Evolutionary conservation across 2,797 vertebrate species (phyloP).

Genomic region (Phoxinus dragarum): DNA sequence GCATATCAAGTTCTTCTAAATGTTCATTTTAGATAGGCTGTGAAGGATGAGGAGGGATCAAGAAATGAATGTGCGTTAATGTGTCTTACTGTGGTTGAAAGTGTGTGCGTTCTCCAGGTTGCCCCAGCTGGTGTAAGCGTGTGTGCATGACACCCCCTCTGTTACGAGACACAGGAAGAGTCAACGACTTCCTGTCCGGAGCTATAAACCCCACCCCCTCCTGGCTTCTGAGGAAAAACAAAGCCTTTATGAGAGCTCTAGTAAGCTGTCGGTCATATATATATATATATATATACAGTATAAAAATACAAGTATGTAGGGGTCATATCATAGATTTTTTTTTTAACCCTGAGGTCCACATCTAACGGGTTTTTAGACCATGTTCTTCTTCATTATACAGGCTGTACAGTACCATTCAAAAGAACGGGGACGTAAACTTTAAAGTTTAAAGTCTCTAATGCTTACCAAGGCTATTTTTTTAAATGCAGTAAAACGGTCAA

Average conservation of each 20-base stretch:
- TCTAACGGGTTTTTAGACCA: background rate
- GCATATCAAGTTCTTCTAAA: background rate
- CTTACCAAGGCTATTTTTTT: background rate
- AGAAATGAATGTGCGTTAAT: background rate
- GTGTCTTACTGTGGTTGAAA: slow-evolving; percentile 94
- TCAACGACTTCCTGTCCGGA: slow-evolving; percentile 97
- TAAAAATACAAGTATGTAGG: background rate
- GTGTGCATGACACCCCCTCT: slow-evolving; percentile 95
- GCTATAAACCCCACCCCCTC: slow-evolving; percentile 88
- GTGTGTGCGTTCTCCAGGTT: slow-evolving; percentile 94
- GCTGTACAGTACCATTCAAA: background rate
- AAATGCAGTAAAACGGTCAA: background rate
- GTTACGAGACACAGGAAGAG: slow-evolving; percentile 98
- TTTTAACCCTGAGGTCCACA: background rate
- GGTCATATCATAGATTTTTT: background rate
- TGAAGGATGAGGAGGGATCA: background rate
- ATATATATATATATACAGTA: background rate
- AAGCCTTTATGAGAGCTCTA: slow-evolving; percentile 69
- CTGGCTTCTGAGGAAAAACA: slow-evolving; percentile 86
- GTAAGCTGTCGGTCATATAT: slow-evolving; percentile 1
- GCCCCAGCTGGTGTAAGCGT: slow-evolving; percentile 95
- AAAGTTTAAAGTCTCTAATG: background rate
- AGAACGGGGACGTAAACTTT: too few species aligned
- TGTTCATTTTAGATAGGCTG: background rate
- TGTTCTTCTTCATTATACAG: background rate